Evolutionary conservation across 1,140 invertebrate species (phyloP).

Genomic region (Drosophila elegans): DNA sequence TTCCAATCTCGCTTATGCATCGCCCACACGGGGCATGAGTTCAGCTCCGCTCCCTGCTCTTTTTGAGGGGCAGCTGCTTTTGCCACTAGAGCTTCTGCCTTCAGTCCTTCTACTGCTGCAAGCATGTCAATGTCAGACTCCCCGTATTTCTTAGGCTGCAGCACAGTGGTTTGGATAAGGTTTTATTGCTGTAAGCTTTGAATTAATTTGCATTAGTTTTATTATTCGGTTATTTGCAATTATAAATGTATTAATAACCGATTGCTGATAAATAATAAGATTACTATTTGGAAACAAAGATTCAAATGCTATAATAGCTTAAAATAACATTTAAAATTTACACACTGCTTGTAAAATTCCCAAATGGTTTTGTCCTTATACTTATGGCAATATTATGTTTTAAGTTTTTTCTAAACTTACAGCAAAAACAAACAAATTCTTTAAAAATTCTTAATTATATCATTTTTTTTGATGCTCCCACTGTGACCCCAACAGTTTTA

Average conservation of each 20-base stretch:
- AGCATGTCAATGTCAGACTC: slow-evolving; percentile 71
- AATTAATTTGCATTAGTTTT: no score
- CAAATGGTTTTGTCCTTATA: no score
- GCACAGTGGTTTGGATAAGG: slow-evolving; percentile 23
- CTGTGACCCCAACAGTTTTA: slow-evolving; percentile 22
- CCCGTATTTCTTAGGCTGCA: slow-evolving; percentile 13
- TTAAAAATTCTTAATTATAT: background rate
- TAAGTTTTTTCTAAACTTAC: no score
- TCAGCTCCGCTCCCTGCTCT: slow-evolving; percentile 19
- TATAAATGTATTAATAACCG: no score
- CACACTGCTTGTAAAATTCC: no score
- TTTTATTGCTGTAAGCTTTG: no score
- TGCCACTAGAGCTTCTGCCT: slow-evolving; percentile 25
- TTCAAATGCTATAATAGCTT: no score
- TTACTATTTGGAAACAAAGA: no score
- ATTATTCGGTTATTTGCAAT: no score
- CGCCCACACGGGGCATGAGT: slow-evolving; percentile 63
- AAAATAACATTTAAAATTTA: no score
- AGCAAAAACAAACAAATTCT: background rate
- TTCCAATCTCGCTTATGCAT: slow-evolving; percentile 19
- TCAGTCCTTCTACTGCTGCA: slow-evolving; percentile 28
- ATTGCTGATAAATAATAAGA: no score
- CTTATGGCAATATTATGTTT: no score
- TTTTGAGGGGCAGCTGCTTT: slow-evolving; percentile 51
- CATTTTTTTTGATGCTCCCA: background rate